Base-by-base conservation (phyloP, 2,888 invertebrate species). In the Pheosia tremula region DNA sequence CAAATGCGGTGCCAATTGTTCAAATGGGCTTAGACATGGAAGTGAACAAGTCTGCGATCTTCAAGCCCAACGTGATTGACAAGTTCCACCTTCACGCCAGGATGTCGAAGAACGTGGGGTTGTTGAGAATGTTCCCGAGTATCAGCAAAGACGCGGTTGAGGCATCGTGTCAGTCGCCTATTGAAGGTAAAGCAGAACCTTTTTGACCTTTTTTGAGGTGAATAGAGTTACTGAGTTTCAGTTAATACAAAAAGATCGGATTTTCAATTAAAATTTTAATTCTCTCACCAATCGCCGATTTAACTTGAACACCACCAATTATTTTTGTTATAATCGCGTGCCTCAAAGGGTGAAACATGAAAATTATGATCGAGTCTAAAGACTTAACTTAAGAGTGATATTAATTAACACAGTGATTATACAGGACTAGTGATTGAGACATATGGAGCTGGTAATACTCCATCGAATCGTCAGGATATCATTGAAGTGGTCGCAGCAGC, bases 371-470 rank as follows among this genome's bases (percentile, higher is more conserved):
- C 24, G 24, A 24, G 24, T 24, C 24, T 24, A 24, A 24, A 1
- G 7, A 39, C 39, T 5, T 39, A 7, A 39, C 39, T 39, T 6
- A 39, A 39, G 5, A 7, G 39, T 39, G 3, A 39, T 39, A 6
- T 9, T 43, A 4, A 9, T 43, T 5, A n/a, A n/a, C 6, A 4
- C 50, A 45, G 10, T 37, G n/a, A 50, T 9, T 41, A 67, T 62
- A 11, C 70, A 94, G 94, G 99, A 11, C 96, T 99, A 0, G 97
- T 99, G 0, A 87, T 99, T 52, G 98, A 98, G 88, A 97, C 97
- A 0, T 99, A 98, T 79, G 99, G 99, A 0, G 95, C 97, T 0
- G 99, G 99, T 0, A 99, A 99, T 83, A 95, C 98, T 47, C 99
- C 99, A 0, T 95, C 96, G 0, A 96, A 97, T 80, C 95, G 98